phyloP scores from a whole-genome alignment of 1,140 invertebrate genomes.

The Papilio dardanus region DNA sequence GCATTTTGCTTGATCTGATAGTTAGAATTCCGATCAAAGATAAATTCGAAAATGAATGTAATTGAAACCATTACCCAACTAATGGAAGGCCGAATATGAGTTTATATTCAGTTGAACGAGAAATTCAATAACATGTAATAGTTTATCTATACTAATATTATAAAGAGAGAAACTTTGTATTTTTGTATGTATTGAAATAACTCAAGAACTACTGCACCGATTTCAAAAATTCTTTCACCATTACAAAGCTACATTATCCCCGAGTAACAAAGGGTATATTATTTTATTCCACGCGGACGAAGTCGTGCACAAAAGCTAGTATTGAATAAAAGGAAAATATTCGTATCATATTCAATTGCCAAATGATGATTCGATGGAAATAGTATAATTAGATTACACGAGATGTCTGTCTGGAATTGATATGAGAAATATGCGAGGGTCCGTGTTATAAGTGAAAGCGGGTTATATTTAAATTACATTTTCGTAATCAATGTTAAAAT shows the following conservation, averaged over 20 bases:
- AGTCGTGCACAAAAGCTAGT: no score
- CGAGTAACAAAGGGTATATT: no score
- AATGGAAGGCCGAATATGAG: background rate
- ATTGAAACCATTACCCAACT: background rate
- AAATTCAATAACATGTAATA: background rate
- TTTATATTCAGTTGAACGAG: background rate
- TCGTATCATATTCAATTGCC: conserved; percentile 7
- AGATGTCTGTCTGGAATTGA: background rate
- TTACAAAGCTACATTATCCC: no score
- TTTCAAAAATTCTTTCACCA: no score
- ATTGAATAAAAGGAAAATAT: conserved; percentile 4
- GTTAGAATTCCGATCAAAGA: background rate
- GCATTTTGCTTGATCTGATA: background rate
- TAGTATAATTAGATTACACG: background rate
- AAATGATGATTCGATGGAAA: conserved; percentile 9
- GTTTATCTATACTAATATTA: no score
- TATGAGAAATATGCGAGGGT: conserved; percentile 1
- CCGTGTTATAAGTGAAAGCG: background rate
- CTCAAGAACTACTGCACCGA: no score
- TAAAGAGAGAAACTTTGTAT: no score
- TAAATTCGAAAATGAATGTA: background rate
- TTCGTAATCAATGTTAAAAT: no score
- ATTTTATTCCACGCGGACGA: no score
- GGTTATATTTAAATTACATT: background rate
- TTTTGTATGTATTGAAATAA: background rate